Percentiles rank a stretch among this genome's conserved stretches.
These are phyloP conservation scores for Pterocles burchelli DNA, from an alignment of 2,113 vertebrate genomes.

Conservation along the genomic window DNA sequence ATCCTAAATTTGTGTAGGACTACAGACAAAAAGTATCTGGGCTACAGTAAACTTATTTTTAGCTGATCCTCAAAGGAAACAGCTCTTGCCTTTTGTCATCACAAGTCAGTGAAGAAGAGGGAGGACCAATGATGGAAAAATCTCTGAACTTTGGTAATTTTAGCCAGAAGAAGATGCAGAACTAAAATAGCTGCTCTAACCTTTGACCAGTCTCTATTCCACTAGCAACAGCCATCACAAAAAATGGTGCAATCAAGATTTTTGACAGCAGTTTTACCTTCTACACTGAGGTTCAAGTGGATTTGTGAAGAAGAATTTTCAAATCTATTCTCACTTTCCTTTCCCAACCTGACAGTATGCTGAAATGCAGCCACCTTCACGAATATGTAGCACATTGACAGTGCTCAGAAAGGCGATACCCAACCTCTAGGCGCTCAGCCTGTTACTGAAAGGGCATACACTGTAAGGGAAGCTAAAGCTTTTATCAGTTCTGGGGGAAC, in stretches of 20 bases:
- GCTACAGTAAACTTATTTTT: neutral
- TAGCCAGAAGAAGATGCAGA: neutral
- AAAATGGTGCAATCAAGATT: neutral
- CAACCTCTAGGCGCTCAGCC: neutral
- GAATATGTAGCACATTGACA: neutral
- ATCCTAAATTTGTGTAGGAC: neutral
- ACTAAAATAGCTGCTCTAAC: neutral
- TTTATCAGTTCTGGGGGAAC: neutral
- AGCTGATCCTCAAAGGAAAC: neutral
- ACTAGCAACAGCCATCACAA: neutral
- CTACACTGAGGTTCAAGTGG: neutral
- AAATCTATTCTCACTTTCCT: neutral
- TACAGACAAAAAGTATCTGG: neutral
- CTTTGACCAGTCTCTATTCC: neutral
- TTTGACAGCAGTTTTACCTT: neutral
- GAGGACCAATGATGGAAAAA: neutral
- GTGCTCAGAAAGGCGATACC: neutral
- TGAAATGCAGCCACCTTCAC: neutral
- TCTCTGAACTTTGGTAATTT: neutral
- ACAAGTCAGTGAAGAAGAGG: neutral
- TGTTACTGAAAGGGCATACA: neutral
- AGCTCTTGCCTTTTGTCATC: neutral
- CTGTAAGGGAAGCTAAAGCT: neutral
- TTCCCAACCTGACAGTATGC: neutral
- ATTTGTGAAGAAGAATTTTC: neutral